Percentiles rank a stretch among this genome's conserved stretches.
Evolutionary conservation across 2,888 invertebrate species (phyloP).

Genomic region (Heliconius hortense): DNA sequence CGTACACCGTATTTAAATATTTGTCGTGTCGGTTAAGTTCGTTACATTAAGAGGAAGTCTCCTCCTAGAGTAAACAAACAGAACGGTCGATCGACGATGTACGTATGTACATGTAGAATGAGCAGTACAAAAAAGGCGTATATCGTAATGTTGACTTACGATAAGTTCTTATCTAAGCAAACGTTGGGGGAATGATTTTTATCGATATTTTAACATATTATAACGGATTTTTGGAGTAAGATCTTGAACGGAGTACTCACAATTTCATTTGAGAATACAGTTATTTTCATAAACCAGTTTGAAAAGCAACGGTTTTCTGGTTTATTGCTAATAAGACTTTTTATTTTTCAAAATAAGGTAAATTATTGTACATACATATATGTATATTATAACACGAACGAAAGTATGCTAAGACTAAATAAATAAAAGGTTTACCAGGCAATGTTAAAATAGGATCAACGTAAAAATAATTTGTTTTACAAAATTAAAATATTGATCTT

Average conservation of each 20-base stretch:
- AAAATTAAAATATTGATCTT: too few relatives aligned
- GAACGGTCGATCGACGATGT: constrained; percentile 4
- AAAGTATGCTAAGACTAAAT: constrained; percentile 34
- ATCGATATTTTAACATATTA: constrained; percentile 26
- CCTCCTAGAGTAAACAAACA: constrained; percentile 22
- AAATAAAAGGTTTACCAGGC: constrained; percentile 25
- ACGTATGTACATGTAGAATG: constrained; percentile 8
- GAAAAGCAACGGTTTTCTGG: constrained; percentile 19
- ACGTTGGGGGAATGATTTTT: constrained; percentile 13
- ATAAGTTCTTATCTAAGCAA: constrained; percentile 29
- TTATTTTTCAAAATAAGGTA: constrained; percentile 14
- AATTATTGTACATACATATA: not conserved
- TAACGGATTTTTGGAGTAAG: not conserved
- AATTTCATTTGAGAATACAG: constrained; percentile 20
- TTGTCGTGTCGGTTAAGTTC: not conserved
- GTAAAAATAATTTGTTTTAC: too few relatives aligned
- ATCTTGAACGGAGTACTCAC: constrained; percentile 13
- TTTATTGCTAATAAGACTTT: not conserved
- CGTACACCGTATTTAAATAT: not conserved
- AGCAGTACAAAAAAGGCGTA: constrained; percentile 13
- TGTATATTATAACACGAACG: constrained; percentile 17
- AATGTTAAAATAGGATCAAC: not conserved
- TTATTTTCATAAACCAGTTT: constrained; percentile 25
- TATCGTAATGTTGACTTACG: constrained; percentile 24
- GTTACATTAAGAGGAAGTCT: constrained; percentile 9